Conservation (phyloP, 2,888 invertebrate genomes). For the Argyresthia goedartella region DNA sequence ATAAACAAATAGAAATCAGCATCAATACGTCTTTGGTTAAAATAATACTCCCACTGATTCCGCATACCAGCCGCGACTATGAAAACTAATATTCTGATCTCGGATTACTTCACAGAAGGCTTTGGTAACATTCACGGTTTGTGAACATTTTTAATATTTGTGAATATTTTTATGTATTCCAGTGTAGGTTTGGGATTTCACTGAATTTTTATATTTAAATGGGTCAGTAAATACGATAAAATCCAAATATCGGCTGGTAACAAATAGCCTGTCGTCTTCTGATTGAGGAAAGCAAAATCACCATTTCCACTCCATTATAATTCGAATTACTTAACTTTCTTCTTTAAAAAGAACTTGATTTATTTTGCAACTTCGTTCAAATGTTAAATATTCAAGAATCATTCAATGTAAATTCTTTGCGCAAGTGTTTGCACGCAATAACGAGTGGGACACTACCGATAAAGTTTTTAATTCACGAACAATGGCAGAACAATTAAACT, state of each 20-base stretch:
- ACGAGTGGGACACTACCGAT: neutral
- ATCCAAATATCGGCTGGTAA: too few relatives aligned
- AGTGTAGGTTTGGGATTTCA: too few relatives aligned
- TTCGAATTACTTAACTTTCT: too few relatives aligned
- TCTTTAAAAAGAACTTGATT: too few relatives aligned
- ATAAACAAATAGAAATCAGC: constrained; percentile 52
- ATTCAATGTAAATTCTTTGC: constrained; percentile 21
- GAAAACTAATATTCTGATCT: constrained; percentile 49
- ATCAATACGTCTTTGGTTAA: constrained; percentile 31
- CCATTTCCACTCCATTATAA: too few relatives aligned
- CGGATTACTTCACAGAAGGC: constrained; percentile 26
- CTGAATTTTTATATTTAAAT: too few relatives aligned
- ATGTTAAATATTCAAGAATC: constrained; percentile 13
- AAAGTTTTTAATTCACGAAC: neutral
- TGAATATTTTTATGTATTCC: too few relatives aligned
- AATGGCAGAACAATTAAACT: too few relatives aligned
- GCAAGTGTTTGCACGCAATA: constrained; percentile 17
- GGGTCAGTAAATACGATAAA: too few relatives aligned
- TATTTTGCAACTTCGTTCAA: neutral
- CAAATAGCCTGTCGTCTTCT: too few relatives aligned
- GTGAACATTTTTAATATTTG: too few relatives aligned
- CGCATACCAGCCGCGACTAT: constrained; percentile 30
- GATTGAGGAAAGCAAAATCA: too few relatives aligned
- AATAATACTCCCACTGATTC: constrained; percentile 23
- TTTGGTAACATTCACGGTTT: neutral